phyloP scores from a whole-genome alignment of 1,140 invertebrate genomes.

The Calliphora vicina region DNA sequence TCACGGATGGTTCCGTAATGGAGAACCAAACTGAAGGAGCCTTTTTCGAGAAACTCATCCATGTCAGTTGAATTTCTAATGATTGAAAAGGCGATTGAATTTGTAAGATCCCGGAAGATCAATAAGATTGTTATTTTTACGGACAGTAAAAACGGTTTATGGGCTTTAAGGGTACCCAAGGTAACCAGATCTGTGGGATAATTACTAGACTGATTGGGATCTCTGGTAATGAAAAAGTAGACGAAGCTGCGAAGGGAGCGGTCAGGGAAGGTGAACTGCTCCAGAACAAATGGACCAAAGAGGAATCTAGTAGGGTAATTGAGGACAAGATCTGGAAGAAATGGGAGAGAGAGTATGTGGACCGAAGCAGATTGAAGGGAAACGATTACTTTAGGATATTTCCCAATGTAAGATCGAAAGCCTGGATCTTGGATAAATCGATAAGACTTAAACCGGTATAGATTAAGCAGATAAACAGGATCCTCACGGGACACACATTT shows the following conservation, averaged over 20 bases:
- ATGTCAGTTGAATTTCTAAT: neutral
- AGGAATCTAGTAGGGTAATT: too few relatives aligned
- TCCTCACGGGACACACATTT: neutral
- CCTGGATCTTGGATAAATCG: neutral
- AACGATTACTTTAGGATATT: neutral
- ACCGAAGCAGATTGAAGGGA: too few relatives aligned
- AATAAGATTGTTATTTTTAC: neutral
- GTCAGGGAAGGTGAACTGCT: too few relatives aligned
- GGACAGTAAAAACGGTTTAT: neutral
- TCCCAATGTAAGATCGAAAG: neutral
- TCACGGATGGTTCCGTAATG: neutral
- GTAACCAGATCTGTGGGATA: too few relatives aligned
- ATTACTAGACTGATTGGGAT: too few relatives aligned
- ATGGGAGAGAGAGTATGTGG: too few relatives aligned
- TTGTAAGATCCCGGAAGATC: neutral
- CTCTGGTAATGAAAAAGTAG: too few relatives aligned
- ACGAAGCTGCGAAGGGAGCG: too few relatives aligned
- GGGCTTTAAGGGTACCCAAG: too few relatives aligned
- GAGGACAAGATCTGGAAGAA: too few relatives aligned
- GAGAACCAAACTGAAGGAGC: neutral
- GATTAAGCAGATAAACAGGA: neutral
- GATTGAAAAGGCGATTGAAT: neutral
- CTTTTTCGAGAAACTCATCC: neutral
- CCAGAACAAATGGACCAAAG: too few relatives aligned
- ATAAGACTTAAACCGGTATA: neutral